Percentiles rank a stretch among this genome's conserved stretches.
Evolutionary conservation across 2,888 invertebrate genomes (phyloP).

Genomic region (Nemoura dubitans): DNA sequence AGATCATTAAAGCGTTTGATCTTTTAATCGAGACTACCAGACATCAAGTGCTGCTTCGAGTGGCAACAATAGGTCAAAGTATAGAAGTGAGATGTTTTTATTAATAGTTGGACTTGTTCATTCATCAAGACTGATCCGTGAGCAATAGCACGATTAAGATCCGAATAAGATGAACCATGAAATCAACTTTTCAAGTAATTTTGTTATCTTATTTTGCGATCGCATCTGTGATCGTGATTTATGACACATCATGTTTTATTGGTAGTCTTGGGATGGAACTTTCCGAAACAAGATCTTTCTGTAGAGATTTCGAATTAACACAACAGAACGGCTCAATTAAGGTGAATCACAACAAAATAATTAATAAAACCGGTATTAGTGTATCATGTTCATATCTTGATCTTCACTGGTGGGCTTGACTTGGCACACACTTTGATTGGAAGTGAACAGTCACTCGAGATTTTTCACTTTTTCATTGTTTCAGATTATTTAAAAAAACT

Average conservation of each 20-base stretch:
- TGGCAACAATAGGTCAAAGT: not conserved
- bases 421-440: not conserved
- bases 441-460: not conserved
- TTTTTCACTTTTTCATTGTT: constrained; percentile 7
- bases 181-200: not conserved
- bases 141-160: not conserved
- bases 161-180: not conserved
- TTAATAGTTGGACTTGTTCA: not conserved
- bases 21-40: not conserved
- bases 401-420: not conserved
- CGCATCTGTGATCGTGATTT: not conserved
- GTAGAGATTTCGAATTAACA: not conserved
- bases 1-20: not conserved
- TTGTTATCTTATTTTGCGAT: not conserved
- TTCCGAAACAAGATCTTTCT: not conserved
- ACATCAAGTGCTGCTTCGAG: not conserved
- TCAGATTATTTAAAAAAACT: not conserved
- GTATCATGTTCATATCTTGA: not conserved
- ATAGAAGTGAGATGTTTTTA: not conserved
- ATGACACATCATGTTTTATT: not conserved
- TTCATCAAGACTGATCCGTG: not conserved
- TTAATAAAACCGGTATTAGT: not conserved
- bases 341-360: not conserved
- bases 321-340: not conserved
- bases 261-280: not conserved